These are phyloP conservation scores for Novumbra hubbsi DNA, from an alignment of 2,797 vertebrate species.

Conservation along the genomic window DNA sequence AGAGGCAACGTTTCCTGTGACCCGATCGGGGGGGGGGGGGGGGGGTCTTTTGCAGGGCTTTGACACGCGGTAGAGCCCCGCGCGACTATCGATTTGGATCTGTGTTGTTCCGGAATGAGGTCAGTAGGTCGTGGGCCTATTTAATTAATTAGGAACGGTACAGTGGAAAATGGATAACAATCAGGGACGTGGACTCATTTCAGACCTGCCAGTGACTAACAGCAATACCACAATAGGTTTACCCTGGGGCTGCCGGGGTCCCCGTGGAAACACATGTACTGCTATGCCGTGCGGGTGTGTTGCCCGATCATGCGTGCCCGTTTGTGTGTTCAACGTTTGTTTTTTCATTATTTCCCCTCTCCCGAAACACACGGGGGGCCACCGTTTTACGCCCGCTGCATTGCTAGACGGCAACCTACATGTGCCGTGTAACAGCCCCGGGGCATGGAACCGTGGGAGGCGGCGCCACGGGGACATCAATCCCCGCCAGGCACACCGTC, in stretches of 20 bases:
- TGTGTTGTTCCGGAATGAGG: slow-evolving; percentile 64
- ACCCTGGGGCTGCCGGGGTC: slow-evolving; percentile 55
- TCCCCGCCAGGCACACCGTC: slow-evolving; percentile 46
- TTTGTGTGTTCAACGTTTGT: neutral
- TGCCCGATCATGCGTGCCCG: slow-evolving; percentile 5
- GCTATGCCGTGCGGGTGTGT: slow-evolving; percentile 14
- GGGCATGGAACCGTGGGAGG: slow-evolving; percentile 28
- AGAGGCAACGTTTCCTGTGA: no score
- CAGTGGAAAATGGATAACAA: slow-evolving; percentile 76
- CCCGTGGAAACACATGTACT: slow-evolving; percentile 44
- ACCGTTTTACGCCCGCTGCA: slow-evolving; percentile 20
- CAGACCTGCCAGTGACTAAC: slow-evolving; percentile 77
- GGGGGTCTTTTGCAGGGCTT: neutral
- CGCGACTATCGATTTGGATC: slow-evolving; percentile 42
- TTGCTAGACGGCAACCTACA: slow-evolving; percentile 27
- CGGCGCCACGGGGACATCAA: slow-evolving; percentile 23
- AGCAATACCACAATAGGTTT: slow-evolving; percentile 52
- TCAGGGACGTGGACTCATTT: slow-evolving; percentile 77
- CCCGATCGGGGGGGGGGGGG: no score
- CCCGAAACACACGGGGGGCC: slow-evolving; percentile 21
- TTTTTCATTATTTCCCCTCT: neutral
- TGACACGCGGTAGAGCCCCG: slow-evolving; percentile 22
- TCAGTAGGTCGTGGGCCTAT: slow-evolving; percentile 75
- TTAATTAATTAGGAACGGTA: slow-evolving; percentile 79
- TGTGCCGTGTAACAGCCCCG: slow-evolving; percentile 45